Evolutionary conservation across 2,888 invertebrate genomes (phyloP).

Genomic region (Byasa hedistus): DNA sequence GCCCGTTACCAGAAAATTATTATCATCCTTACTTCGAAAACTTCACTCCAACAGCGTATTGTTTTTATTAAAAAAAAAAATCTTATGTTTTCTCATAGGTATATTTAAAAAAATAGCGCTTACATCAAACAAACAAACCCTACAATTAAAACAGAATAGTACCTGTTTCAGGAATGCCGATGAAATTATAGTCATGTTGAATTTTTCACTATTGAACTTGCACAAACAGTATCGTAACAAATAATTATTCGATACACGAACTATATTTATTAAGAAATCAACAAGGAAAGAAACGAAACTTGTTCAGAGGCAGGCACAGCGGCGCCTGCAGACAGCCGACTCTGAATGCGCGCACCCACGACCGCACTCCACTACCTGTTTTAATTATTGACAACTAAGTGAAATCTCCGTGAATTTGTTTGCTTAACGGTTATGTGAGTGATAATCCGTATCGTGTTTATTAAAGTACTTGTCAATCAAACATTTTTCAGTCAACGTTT

Average conservation of each 20-base stretch:
- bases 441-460: conserved; percentile 26
- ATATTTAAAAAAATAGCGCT: background rate
- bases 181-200: conserved; percentile 24
- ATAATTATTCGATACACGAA: conserved; percentile 1
- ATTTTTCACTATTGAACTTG: background rate
- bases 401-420: conserved; percentile 11
- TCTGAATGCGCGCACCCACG: conserved; percentile 22
- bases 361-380: conserved; percentile 11
- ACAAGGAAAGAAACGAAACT: conserved; percentile 10
- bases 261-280: background rate
- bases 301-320: conserved; percentile 13
- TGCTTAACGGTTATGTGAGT: conserved; percentile 17
- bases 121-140: background rate
- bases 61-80: conserved; percentile 1
- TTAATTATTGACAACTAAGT: conserved; percentile 23
- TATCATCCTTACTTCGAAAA: conserved; percentile 9
- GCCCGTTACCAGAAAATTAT: conserved; percentile 18
- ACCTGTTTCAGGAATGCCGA: conserved; percentile 27
- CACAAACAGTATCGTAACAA: background rate
- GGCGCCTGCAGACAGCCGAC: conserved; percentile 20
- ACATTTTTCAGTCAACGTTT: conserved; percentile 10
- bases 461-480: conserved; percentile 15
- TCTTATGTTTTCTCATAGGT: background rate
- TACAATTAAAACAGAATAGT: background rate
- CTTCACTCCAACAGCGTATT: background rate